Base-by-base conservation (phyloP, 1,140 invertebrate species). In the Ylistrum balloti region DNA sequence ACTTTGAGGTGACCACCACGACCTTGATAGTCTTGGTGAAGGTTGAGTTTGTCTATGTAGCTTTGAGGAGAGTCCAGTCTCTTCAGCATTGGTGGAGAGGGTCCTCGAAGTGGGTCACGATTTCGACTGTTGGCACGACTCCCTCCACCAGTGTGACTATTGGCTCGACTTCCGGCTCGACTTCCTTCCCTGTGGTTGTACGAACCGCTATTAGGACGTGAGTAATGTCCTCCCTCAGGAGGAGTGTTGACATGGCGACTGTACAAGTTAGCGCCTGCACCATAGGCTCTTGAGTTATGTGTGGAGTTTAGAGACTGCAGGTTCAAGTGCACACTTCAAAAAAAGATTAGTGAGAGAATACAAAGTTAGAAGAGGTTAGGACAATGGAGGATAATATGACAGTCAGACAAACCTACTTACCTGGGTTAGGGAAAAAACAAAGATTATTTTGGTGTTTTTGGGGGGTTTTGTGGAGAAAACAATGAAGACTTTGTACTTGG, bases 21-120 rank as follows among this genome's bases (percentile, higher is more conserved):
- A 41, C 93, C 94, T 87, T 93, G 93, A 89, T 94, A 95, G 74
- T 93, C 91, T 20, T 95, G 94, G 88, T 94, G 94, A 48, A 94
- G 89, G 89, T 95, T 94, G 33, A 94, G 74, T 56, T 90, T 85
- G 1, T 93, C 85, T 9, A 38, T 32, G 86, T 90, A 92, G 33
- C 89, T 90, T 34, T 90, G 33, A 33, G 45, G 56, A 85, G 87
- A 45, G 22, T 86, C 88, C 86, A 88, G 86, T 87, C 74, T 88
- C 35, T 91, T 74, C 20, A 90, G 87, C 35, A 88, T 41, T 74
- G 88, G 89, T 22, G 89, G 91, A 32, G 87, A 85, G 1, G 74
- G 85, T 7, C 32, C 35, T 33, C 88, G 33, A 33, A 32, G 20
- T 0, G 45, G 33, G 0, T 91, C 86, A 33, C 87, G 87, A 34